Evolutionary conservation across 2,797 vertebrate species (phyloP).

Genomic region (Hemitrygon akajei): DNA sequence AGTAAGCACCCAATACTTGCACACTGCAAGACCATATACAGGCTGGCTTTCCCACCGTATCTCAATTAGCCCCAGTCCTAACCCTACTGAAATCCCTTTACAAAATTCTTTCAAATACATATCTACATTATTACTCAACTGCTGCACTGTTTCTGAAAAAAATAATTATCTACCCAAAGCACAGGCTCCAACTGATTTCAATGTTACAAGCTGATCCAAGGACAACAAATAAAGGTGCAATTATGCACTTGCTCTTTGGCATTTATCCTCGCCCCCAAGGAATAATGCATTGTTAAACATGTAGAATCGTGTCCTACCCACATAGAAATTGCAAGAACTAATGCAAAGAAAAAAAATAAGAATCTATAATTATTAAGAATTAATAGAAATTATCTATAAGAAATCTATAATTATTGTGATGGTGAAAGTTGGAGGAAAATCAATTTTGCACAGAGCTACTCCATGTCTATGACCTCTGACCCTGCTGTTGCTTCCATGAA

Average conservation of each 20-base stretch:
- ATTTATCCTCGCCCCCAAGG: neutral
- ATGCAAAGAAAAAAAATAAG: neutral
- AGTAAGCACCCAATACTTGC: neutral
- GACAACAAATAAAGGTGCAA: neutral
- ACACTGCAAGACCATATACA: no score
- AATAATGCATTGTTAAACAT: neutral
- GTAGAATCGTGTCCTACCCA: neutral
- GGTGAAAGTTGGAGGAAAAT: slow-evolving; percentile 27
- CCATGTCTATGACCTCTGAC: slow-evolving; percentile 8
- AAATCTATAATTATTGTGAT: slow-evolving; percentile 1
- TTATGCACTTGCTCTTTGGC: neutral
- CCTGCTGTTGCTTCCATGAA: neutral
- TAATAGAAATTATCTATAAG: no score
- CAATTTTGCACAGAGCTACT: slow-evolving; percentile 34
- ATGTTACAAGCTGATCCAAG: neutral
- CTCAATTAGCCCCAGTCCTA: no score
- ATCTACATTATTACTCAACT: neutral
- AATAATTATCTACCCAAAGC: neutral
- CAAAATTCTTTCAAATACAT: no score
- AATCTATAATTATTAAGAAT: neutral
- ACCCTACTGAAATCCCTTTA: no score
- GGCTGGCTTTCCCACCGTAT: neutral
- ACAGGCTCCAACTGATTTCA: neutral
- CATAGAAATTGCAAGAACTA: neutral
- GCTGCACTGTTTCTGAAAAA: neutral